phyloP scores from a whole-genome alignment of 2,113 vertebrate species.

The Ceuthmochares aereus region DNA sequence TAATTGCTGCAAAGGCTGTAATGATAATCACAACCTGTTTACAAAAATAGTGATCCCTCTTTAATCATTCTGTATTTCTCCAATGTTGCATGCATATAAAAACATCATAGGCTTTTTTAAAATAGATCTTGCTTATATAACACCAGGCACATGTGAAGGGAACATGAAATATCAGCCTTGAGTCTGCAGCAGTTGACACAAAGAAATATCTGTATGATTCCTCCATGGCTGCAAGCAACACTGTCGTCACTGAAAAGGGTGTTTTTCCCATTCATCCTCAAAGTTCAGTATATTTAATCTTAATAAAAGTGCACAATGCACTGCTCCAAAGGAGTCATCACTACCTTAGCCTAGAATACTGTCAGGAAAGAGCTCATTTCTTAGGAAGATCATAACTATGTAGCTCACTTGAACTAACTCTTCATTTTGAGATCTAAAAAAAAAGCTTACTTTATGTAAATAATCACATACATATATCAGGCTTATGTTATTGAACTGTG shows the following conservation, averaged over 20 bases:
- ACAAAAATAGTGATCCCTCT: conserved; percentile 38
- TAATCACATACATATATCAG: background rate
- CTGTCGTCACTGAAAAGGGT: background rate
- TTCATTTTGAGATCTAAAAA: background rate
- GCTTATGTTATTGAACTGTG: background rate
- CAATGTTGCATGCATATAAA: background rate
- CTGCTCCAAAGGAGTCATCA: background rate
- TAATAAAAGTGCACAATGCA: background rate
- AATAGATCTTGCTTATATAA: conserved; percentile 26
- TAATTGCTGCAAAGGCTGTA: conserved; percentile 7
- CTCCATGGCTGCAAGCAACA: background rate
- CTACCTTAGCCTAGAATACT: background rate
- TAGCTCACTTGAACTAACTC: background rate
- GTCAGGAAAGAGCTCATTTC: background rate
- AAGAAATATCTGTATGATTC: background rate
- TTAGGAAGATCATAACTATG: background rate
- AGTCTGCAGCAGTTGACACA: background rate
- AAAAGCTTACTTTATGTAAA: background rate
- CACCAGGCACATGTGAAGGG: background rate
- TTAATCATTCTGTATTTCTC: background rate
- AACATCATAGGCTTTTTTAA: background rate
- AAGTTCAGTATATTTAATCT: background rate
- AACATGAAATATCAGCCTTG: background rate
- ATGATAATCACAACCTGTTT: conserved; percentile 41
- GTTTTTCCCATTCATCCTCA: background rate